Percentiles rank a stretch among this genome's conserved stretches.
These are phyloP conservation scores for Escarpia spicata DNA, from an alignment of 2,888 invertebrate genomes.

Conservation along the genomic window DNA sequence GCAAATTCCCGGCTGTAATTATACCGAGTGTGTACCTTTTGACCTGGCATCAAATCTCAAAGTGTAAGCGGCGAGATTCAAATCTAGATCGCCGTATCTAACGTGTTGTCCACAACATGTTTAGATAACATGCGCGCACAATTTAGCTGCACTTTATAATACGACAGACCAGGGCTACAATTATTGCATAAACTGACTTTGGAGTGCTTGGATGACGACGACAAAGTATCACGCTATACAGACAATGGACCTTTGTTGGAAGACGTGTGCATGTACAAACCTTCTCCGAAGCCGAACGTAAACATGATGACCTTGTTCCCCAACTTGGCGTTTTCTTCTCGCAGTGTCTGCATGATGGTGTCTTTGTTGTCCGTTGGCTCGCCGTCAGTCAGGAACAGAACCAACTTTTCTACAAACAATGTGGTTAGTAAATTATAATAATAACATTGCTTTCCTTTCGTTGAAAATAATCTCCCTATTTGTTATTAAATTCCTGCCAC, in stretches of 20 bases:
- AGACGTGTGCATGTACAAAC: not conserved
- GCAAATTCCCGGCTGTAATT: not conserved
- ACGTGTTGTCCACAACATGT: not conserved
- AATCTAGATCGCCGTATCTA: not conserved
- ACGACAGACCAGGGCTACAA: not conserved
- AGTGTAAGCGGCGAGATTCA: not conserved
- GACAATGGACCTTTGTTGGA: not conserved
- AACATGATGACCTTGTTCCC: not conserved
- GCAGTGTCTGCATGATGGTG: not conserved
- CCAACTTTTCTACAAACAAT: not conserved
- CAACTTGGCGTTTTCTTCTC: not conserved
- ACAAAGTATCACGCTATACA: not conserved
- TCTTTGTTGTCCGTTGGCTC: not conserved
- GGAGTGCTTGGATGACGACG: not conserved
- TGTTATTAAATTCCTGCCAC: too few species aligned
- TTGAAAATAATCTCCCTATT: too few species aligned
- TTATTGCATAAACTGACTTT: not conserved
- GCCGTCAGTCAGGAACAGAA: constrained; percentile 1
- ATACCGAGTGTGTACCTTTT: not conserved
- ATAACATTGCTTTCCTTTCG: not conserved
- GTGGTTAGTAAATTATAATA: not conserved
- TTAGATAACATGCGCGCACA: not conserved
- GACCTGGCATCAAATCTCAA: not conserved
- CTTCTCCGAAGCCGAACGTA: not conserved
- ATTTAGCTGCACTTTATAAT: not conserved